Evolutionary conservation across 2,797 vertebrate species (phyloP).

Genomic region (Gorsachius magnificus): DNA sequence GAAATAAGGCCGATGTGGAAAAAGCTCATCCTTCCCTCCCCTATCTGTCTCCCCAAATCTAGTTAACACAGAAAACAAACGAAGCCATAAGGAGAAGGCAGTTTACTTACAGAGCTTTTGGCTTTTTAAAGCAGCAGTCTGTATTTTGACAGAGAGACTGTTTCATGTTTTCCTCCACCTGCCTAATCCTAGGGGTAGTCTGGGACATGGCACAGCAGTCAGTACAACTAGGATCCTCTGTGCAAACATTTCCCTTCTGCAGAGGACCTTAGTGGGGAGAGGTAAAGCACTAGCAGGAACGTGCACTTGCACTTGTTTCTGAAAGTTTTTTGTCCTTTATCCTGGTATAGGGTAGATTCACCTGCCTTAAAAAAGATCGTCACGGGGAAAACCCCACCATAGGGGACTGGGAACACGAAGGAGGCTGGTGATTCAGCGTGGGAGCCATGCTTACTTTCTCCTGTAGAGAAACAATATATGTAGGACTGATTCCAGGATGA

Average conservation of each 20-base stretch:
- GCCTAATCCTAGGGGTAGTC: background rate
- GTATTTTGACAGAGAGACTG: background rate
- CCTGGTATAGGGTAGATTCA: background rate
- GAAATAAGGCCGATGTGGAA: background rate
- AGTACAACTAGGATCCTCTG: background rate
- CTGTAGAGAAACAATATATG: background rate
- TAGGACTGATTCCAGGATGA: background rate
- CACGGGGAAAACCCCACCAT: background rate
- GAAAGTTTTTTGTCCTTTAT: background rate
- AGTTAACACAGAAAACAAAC: background rate
- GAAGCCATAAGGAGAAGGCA: background rate
- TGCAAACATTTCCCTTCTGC: background rate
- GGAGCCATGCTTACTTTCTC: background rate
- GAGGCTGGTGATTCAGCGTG: background rate
- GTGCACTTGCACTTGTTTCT: background rate
- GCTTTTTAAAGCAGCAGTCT: background rate
- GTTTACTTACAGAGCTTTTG: background rate
- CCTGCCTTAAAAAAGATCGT: background rate
- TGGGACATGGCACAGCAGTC: background rate
- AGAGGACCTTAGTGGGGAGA: background rate
- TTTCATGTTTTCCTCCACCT: background rate
- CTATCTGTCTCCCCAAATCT: background rate
- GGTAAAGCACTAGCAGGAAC: background rate
- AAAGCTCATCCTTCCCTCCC: background rate
- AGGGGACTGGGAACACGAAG: background rate